Evolutionary conservation across 2,888 invertebrate genomes (phyloP).

Genomic region (Mantis religiosa): DNA sequence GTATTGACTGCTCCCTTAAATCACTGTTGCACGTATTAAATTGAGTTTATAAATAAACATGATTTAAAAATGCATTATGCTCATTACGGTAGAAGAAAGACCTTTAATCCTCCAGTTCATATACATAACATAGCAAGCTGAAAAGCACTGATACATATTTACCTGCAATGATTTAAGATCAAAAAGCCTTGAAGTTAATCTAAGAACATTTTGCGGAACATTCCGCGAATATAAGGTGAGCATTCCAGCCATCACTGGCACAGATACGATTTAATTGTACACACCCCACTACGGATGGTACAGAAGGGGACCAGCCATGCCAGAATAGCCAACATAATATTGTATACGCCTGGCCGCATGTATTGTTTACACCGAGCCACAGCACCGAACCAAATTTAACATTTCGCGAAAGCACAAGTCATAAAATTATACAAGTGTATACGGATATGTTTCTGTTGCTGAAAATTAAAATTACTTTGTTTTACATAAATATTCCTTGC

Average conservation of each 20-base stretch:
- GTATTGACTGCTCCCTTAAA: neutral
- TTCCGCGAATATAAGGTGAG: slow-evolving; percentile 48
- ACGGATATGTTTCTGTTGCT: too few relatives aligned
- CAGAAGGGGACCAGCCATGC: neutral
- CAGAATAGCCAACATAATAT: neutral
- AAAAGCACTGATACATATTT: slow-evolving; percentile 23
- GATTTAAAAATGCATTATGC: slow-evolving; percentile 33
- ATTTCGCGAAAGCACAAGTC: too few relatives aligned
- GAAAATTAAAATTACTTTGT: too few relatives aligned
- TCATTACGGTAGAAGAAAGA: neutral
- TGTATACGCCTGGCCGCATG: too few relatives aligned
- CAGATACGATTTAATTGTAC: neutral
- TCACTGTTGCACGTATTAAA: neutral
- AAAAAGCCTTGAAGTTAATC: slow-evolving; percentile 28
- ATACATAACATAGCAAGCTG: neutral
- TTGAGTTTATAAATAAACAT: slow-evolving; percentile 33
- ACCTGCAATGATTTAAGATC: slow-evolving; percentile 26
- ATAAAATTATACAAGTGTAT: too few relatives aligned
- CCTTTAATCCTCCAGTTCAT: neutral
- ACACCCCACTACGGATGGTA: neutral
- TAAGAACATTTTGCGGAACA: slow-evolving; percentile 45
- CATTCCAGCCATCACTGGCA: slow-evolving; percentile 46
- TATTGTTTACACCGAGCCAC: too few relatives aligned
- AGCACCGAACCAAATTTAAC: too few relatives aligned
- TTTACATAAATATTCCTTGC: too few relatives aligned